Percentiles rank a stretch among this genome's conserved stretches.
phyloP scores from a whole-genome alignment of 2,797 vertebrate genomes.

The Sebastes glaucus region DNA sequence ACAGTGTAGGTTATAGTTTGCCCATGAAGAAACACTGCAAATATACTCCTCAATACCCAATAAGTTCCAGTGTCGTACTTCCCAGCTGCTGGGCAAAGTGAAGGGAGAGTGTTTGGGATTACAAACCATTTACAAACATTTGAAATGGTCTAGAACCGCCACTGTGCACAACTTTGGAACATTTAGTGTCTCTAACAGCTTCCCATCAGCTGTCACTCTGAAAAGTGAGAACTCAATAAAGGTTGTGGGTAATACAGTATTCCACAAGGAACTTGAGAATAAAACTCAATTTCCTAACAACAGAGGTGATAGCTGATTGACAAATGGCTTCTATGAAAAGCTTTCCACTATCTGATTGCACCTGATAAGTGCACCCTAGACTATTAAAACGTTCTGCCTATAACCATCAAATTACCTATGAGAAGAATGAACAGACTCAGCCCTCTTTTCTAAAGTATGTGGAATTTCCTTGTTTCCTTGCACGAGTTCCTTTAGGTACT shows the following conservation, averaged over 20 bases:
- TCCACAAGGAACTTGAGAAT: conserved; percentile 19
- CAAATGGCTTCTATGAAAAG: conserved; percentile 3
- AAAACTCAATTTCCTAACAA: conserved; percentile 20
- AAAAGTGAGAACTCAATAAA: background rate
- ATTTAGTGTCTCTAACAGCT: background rate
- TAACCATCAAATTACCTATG: background rate
- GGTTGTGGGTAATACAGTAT: conserved; percentile 11
- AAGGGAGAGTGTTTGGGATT: too few relatives aligned
- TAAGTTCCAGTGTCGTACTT: too few relatives aligned
- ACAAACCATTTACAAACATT: background rate
- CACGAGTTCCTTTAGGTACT: background rate
- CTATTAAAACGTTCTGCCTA: background rate
- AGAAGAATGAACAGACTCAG: background rate
- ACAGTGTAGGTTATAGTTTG: too few relatives aligned
- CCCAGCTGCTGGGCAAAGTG: too few relatives aligned
- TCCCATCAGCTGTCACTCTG: background rate
- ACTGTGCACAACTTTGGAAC: background rate
- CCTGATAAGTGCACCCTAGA: background rate
- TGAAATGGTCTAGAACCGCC: background rate
- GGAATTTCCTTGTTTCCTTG: conserved; percentile 5
- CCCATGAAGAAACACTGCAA: too few relatives aligned
- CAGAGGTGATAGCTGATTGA: conserved; percentile 18
- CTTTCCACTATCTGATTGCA: background rate
- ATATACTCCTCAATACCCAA: too few relatives aligned
- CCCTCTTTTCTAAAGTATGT: background rate